Evolutionary conservation across 92 coral and sea anemone species (phyloP), one percentile per base, ranked within the genome.

Genomic region (Chrysogorgia sp.): DNA sequence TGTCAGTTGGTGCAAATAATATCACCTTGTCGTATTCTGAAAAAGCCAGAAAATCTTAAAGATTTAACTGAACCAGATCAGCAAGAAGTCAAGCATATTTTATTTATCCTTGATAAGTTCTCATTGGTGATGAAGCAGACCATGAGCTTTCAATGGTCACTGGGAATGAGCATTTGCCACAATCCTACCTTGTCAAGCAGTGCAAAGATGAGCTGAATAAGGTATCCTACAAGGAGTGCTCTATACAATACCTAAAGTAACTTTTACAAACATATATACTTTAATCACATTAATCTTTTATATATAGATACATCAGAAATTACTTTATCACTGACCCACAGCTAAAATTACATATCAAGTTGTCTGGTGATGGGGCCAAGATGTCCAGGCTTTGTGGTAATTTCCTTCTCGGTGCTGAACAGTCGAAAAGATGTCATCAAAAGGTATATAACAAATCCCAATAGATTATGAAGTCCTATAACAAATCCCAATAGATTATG

Each of bases 121-220:
- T 56, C 24, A 56, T 56, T 56, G 63, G 63, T 23, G 26, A 56
- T 23, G 63, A 56, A 56, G 63, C 63, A 8, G 9, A 56, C 21
- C 63, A 56, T 56, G 63, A 56, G 63, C 21, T 56, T 10, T 56
- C 63, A 9, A 56, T 56, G 63, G 26, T 21, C 21, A 23, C 9
- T 10, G 63, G 26, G 24, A 56, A 10, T 56, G 63, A 56, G 12
- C 10, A 17, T 43, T 43, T 43, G 17, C 50, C 50, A 43, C 50
- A 17, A 17, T 43, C 50, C 50, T 43, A 43, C 17, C 50, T 56
- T 10, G 24, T 23, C 63, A 56, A 56, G 63, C 17, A 13, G 63
- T 56, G 63, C 24, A 56, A 56, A 56, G 63, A 56, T 10, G 63
- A 56, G 63, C 63, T 56, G 21, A 23, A 56, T 23, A 56, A 56